Base-by-base conservation (phyloP, 2,888 invertebrate genomes). In the Andrena flavipes region DNA sequence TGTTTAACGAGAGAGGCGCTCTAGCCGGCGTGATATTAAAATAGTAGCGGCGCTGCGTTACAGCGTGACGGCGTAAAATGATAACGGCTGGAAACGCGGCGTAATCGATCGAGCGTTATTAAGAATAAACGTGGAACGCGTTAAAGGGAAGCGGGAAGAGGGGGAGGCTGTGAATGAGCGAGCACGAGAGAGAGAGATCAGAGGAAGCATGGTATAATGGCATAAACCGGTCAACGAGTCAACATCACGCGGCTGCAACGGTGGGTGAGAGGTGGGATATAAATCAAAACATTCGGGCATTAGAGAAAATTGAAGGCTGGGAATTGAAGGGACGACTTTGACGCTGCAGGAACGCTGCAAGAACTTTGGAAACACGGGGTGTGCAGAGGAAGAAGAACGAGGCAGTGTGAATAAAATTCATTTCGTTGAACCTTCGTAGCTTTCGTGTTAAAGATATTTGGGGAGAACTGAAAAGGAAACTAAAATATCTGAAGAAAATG, bases 141-240 rank as follows among this genome's bases (percentile, higher is more conserved):
- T 67, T 35, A 62, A 72, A 35, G 70, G 70, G 59, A 42, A 29
- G 62, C 62, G 33, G 80, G 79, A 69, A 69, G 76, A 75, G 79
- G 69, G 81, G 67, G 75, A 10, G 56, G 68, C 54, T 54, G 56
- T 23, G 73, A 71, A 67, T 70, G 71, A 77, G 69, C 26, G 54
- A 30, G 51, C 16, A 65, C 23, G 30, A 26, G 71, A 56, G 78
- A 23, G 51, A 80, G 82, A 82, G 84, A 85, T 88, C 87, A 85
- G 76, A 82, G 82, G 82, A 82, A 82, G 70, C 76, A 82, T 29
- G 81, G 81, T 81, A 82, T 82, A 82, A 82, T 82, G 82, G 65
- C 82, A 81, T 81, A 81, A 82, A 81, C 82, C 76, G 82, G 82
- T 82, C 76, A 81, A 82, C 82, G 82, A 80, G 76, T 82, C 76